Evolutionary conservation across 2,797 vertebrate species (phyloP), one percentile per base, ranked within the genome.

Genomic region (Acanthopagrus latus): DNA sequence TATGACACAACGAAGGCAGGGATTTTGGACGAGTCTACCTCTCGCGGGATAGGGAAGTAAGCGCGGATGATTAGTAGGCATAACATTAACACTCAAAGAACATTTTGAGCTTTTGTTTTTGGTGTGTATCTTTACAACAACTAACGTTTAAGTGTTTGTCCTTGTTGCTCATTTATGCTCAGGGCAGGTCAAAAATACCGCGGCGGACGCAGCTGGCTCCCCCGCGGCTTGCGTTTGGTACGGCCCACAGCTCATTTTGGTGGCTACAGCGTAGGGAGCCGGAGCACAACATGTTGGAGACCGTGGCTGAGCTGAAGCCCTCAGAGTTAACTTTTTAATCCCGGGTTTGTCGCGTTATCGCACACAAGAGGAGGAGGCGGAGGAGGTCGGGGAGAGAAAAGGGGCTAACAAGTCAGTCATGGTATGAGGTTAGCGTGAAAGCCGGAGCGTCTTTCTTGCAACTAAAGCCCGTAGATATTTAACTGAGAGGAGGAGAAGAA

Each of bases 281-380:
- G 4, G 83, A 89, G 84, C 94, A 94, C 91, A 95, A 94, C 92
- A 94, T 91, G 94, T 88, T 93, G 91, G 88, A 92, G 88, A 82
- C 58, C 51, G 64, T 5, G 43, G 47, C 33, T 3, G 71, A 51
- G 58, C 68, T 0, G 52, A 18, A 20, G 74, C 71, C n/a, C 44
- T 14, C 68, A 67, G 52, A 88, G 81, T 86, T 81, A 91, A 94
- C 93, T 94, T 94, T 91, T 80, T 86, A 86, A 91, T 88, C 85
- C 87, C 78, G 79, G 75, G 58, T 82, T 76, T 59, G 86, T 88
- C 76, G 84, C 77, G 66, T 83, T 89, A 84, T 82, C 87, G 2
- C 82, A 58, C 82, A 57, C 43, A 14, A 41, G 79, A 50, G 65
- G 63, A 79, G 81, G 80, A 83, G 86, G 84, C 38, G 81, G 78